Evolutionary conservation across 2,113 vertebrate species (phyloP).

Genomic region (Mohoua ochrocephala): DNA sequence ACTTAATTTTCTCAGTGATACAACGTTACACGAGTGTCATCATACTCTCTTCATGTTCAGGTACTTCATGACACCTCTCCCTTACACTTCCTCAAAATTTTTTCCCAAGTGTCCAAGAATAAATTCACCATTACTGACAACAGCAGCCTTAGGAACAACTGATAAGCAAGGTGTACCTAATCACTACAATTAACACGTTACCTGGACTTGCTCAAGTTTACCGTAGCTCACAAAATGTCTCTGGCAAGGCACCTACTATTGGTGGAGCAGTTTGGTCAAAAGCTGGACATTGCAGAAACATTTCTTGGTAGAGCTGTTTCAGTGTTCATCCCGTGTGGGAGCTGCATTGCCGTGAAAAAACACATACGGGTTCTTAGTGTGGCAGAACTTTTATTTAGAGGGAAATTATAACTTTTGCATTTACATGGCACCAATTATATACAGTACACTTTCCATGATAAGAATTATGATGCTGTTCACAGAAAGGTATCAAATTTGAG

Average conservation of each 20-base stretch:
- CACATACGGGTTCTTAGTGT: background rate
- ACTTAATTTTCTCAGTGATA: background rate
- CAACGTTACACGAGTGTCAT: fast-evolving
- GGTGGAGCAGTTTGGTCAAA: background rate
- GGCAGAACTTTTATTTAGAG: constrained; percentile 75
- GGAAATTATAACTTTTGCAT: constrained; percentile 69
- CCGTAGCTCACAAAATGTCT: background rate
- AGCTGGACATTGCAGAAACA: background rate
- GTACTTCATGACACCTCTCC: background rate
- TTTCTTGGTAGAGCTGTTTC: background rate
- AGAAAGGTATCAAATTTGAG: constrained; percentile 60
- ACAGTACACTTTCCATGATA: constrained; percentile 69
- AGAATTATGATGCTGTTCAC: constrained; percentile 55
- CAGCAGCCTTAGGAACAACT: background rate
- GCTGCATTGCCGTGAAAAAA: background rate
- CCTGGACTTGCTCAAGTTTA: background rate
- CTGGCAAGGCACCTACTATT: background rate
- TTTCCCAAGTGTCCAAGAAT: background rate
- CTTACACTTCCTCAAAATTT: background rate
- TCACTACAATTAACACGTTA: fast-evolving
- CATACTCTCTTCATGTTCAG: background rate
- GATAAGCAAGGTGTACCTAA: background rate
- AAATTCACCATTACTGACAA: background rate
- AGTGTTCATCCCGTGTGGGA: background rate
- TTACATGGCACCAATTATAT: constrained; percentile 73